Percentiles rank a stretch among this genome's conserved stretches.
These are phyloP conservation scores for Balearica regulorum DNA, from an alignment of 2,797 vertebrate species.

Conservation along the genomic window DNA sequence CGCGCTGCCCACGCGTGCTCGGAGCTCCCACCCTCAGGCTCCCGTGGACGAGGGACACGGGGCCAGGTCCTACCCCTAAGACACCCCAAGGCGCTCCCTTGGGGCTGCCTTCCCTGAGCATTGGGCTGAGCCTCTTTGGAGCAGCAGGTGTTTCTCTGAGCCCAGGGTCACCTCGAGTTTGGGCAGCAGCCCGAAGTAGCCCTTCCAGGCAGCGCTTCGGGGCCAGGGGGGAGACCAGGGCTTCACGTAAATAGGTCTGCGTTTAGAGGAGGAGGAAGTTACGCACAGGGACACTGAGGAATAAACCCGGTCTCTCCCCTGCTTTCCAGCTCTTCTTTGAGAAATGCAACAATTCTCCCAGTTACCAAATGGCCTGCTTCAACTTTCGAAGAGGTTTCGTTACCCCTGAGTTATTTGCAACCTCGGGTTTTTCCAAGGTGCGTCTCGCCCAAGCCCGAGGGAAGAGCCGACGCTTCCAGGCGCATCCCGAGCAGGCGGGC, in stretches of 20 bases:
- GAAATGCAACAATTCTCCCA: background rate
- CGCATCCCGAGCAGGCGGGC: background rate
- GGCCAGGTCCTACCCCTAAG: fast-evolving
- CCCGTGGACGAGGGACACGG: background rate
- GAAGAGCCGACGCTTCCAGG: background rate
- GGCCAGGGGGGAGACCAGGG: too few relatives aligned
- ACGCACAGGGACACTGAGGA: background rate
- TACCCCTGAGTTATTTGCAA: background rate
- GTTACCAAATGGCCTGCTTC: background rate
- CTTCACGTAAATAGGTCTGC: background rate
- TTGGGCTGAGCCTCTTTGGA: background rate
- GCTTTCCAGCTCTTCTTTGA: background rate
- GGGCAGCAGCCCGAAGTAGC: background rate
- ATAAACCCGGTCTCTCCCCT: background rate
- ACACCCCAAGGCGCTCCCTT: background rate
- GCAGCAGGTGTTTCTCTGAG: background rate
- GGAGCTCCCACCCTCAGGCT: background rate
- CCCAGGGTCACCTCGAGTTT: background rate
- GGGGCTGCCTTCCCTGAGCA: fast-evolving
- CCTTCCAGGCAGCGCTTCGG: background rate
- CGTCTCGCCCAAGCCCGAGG: background rate
- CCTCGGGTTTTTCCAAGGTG: background rate
- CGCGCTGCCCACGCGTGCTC: background rate
- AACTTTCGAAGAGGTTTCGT: background rate
- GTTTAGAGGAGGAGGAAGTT: background rate